phyloP scores from a whole-genome alignment of 1,140 invertebrate genomes.

The Pseudomyrmex gracilis region DNA sequence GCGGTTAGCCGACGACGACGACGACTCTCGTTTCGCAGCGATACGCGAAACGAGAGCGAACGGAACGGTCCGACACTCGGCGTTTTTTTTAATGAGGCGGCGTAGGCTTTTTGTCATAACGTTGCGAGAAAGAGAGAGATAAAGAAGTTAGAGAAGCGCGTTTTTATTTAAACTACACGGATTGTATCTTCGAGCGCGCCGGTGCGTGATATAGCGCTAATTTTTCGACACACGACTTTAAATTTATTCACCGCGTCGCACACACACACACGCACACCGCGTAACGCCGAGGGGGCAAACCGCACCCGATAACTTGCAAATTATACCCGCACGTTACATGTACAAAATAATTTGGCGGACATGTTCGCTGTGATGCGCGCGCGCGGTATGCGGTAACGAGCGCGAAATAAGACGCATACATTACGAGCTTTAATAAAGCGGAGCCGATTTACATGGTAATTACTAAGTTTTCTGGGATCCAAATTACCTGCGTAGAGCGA shows the following conservation, averaged over 20 bases:
- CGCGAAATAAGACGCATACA: conserved; percentile 71
- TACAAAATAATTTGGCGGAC: conserved; percentile 59
- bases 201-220: background rate
- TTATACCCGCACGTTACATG: conserved; percentile 20
- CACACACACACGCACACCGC: too few species aligned
- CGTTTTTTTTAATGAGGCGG: conserved; percentile 11
- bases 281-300: background rate
- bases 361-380: background rate
- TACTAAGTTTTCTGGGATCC: conserved; percentile 70
- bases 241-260: background rate
- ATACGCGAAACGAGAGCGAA: conserved; percentile 15
- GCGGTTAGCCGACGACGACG: background rate
- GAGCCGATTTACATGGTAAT: conserved; percentile 74
- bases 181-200: background rate
- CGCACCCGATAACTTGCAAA: conserved; percentile 60
- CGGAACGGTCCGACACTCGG: background rate
- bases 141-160: too few species aligned
- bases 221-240: conserved; percentile 1
- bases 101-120: background rate
- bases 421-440: conserved; percentile 70
- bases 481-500: conserved; percentile 67
- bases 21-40: conserved; percentile 12
- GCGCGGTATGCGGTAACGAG: conserved; percentile 60
- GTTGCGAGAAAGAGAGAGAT: background rate
- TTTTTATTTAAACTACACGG: too few species aligned